phyloP scores from a whole-genome alignment of 2,113 vertebrate species.

The Nesogale talazaci region DNA sequence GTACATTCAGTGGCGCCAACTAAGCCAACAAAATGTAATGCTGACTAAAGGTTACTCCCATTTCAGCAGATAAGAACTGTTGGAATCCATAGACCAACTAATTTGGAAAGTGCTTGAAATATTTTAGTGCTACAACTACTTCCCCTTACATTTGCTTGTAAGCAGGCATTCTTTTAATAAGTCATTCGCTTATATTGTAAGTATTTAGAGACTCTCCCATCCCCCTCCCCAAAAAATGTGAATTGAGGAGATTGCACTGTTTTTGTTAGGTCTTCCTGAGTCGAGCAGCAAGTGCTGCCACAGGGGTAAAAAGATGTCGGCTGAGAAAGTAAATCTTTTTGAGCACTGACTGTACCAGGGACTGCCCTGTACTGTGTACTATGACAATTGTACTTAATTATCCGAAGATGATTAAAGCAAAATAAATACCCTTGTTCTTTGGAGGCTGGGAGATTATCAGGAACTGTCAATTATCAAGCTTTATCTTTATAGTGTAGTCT shows the following conservation, averaged over 20 bases:
- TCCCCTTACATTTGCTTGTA: constrained; percentile 41
- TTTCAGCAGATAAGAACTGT: constrained; percentile 56
- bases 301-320: neutral
- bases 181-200: constrained; percentile 39
- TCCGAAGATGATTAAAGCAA: constrained; percentile 24
- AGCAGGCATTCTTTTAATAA: constrained; percentile 42
- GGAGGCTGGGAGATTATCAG: constrained; percentile 49
- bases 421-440: constrained; percentile 54
- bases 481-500: constrained; percentile 59
- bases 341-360: neutral
- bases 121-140: constrained; percentile 36
- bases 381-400: neutral
- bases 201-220: neutral
- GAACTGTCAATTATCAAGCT: constrained; percentile 53
- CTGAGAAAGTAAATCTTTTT: constrained; percentile 25
- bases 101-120: constrained; percentile 54
- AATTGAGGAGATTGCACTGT: constrained; percentile 12
- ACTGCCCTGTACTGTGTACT: neutral
- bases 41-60: constrained; percentile 28
- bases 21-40: constrained; percentile 34
- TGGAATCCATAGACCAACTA: constrained; percentile 42
- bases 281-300: constrained; percentile 1
- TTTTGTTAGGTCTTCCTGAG: constrained; percentile 46
- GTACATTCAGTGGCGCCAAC: neutral
- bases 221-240: neutral